Percentiles rank a stretch among this genome's conserved stretches.
phyloP scores from a whole-genome alignment of 2,888 invertebrate genomes.

The Hecatera dysodea region DNA sequence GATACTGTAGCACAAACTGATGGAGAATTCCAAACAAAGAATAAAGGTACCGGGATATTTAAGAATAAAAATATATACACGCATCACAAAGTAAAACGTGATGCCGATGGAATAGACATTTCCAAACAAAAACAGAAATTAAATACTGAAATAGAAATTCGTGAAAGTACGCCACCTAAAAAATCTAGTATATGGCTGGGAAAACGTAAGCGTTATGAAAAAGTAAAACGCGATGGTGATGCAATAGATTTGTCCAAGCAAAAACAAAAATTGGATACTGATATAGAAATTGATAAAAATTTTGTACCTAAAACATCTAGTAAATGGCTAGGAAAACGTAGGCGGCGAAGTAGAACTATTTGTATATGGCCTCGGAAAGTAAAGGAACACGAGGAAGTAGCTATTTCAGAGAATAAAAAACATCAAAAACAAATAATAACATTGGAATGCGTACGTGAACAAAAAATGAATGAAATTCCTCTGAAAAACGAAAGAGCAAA shows the following conservation, averaged over 20 bases:
- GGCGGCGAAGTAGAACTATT: neutral
- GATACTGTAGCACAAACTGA: conserved; percentile 43
- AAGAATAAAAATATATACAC: conserved; percentile 7
- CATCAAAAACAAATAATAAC: neutral
- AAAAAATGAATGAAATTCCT: neutral
- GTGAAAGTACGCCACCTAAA: neutral
- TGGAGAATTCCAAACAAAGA: neutral
- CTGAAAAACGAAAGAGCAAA: neutral
- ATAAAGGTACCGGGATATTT: conserved; percentile 2
- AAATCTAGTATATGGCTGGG: neutral
- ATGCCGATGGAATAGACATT: neutral
- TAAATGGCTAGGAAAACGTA: conserved; percentile 15
- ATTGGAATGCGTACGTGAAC: neutral
- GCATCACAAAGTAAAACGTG: conserved; percentile 6
- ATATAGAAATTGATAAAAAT: conserved; percentile 1
- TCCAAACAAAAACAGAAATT: conserved; percentile 1
- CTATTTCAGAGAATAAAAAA: neutral
- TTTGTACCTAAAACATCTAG: neutral
- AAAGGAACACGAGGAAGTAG: neutral
- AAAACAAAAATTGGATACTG: neutral
- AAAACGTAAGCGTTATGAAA: neutral
- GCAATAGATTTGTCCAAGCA: neutral
- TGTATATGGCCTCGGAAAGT: conserved; percentile 7
- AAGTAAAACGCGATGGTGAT: neutral
- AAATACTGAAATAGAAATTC: neutral